Conservation (phyloP, 2,888 invertebrate species). For the Caenorhabditis sp. region DNA sequence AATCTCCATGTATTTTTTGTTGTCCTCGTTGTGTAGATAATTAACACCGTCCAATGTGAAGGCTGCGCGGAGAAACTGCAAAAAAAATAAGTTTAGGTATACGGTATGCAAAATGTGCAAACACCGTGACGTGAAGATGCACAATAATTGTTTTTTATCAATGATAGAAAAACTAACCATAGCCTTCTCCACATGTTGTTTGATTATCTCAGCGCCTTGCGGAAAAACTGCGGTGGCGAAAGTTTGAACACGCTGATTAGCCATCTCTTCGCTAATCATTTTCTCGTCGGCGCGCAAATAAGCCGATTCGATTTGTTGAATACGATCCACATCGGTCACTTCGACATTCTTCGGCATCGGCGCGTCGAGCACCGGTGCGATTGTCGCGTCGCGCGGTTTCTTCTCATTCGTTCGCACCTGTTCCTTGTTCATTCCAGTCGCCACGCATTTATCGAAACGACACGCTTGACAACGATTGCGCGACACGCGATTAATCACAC, state of each 20-base stretch:
- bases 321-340: neutral
- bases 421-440: conserved; percentile 49
- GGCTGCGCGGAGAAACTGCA: conserved; percentile 14
- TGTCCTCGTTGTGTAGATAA: neutral
- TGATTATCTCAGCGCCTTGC: too few relatives aligned
- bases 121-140: neutral
- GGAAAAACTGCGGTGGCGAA: conserved; percentile 13
- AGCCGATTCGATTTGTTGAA: neutral
- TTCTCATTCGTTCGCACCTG: conserved; percentile 46
- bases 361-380: neutral
- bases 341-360: neutral
- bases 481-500: conserved; percentile 45
- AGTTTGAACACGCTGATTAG: neutral
- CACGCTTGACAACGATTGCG: conserved; percentile 64
- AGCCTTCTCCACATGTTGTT: too few relatives aligned
- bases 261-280: conserved; percentile 5
- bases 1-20: neutral
- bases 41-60: conserved; percentile 17
- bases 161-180: too few relatives aligned
- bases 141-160: neutral
- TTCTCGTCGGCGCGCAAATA: neutral
- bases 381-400: conserved; percentile 12
- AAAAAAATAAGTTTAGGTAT: neutral
- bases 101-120: neutral
- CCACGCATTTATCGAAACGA: conserved; percentile 58